Evolutionary conservation across 2,888 invertebrate species (phyloP).

Genomic region (Xestobium rufovillosum): DNA sequence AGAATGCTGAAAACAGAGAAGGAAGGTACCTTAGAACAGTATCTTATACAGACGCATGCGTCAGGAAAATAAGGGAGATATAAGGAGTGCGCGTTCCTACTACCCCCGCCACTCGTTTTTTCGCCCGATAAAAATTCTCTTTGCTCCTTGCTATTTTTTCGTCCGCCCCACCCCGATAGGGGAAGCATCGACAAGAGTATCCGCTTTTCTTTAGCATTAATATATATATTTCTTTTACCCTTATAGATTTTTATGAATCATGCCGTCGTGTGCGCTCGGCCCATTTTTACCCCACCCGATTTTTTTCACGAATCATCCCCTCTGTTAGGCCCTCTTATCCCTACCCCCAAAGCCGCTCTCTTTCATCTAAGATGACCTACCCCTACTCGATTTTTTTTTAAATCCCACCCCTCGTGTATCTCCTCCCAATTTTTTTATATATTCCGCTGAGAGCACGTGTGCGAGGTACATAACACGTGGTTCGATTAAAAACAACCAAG

Average conservation of each 20-base stretch:
- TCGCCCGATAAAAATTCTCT: slow-evolving; percentile 37
- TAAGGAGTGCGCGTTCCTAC: slow-evolving; percentile 38
- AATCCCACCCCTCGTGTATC: slow-evolving; percentile 19
- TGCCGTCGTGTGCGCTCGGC: too few relatives aligned
- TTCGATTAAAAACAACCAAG: too few relatives aligned
- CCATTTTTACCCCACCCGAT: slow-evolving; percentile 27
- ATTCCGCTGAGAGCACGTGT: background rate
- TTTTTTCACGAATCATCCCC: too few relatives aligned
- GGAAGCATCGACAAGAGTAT: slow-evolving; percentile 10
- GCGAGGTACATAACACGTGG: too few relatives aligned
- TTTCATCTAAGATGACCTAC: slow-evolving; percentile 30
- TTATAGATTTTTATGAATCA: slow-evolving; percentile 7
- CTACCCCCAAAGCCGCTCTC: slow-evolving; percentile 35
- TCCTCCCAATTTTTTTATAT: slow-evolving; percentile 1
- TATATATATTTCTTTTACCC: too few relatives aligned
- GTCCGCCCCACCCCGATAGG: slow-evolving; percentile 30
- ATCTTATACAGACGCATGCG: slow-evolving; percentile 42
- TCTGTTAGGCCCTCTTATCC: slow-evolving; percentile 23
- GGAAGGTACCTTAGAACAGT: slow-evolving; percentile 41
- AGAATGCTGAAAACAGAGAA: slow-evolving; percentile 34
- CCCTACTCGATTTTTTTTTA: slow-evolving; percentile 30
- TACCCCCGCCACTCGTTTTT: slow-evolving; percentile 35
- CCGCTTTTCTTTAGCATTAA: too few relatives aligned
- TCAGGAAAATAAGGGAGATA: slow-evolving; percentile 29
- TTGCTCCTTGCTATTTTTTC: slow-evolving; percentile 40